Evolutionary conservation across 2,888 invertebrate species (phyloP), one percentile per base, ranked within the genome.

Genomic region (Caenorhabditis sp.): DNA sequence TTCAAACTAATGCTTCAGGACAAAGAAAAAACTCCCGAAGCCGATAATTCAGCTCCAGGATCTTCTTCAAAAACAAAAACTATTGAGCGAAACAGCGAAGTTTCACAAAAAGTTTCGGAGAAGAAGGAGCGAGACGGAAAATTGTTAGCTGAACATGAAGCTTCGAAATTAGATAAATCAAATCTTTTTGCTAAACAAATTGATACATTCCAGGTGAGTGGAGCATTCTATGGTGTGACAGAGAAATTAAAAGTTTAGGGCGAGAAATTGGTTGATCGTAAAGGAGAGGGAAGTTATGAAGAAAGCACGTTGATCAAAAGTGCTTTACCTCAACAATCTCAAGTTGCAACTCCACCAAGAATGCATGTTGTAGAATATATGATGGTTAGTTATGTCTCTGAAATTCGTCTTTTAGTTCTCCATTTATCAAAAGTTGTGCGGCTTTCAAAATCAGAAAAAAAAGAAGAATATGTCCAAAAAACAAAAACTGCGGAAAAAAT

Each of bases 271-370:
- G 37, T 84, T 10, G 83, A 84, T 36, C 67, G 84, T 36, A 79
- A 79, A 57, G 85, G 85, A 17, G 84, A 83, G 24, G 84, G 85
- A 1, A 71, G 81, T 24, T 85, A 83, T 69, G 83, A 85, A 69
- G 85, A 85, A 57, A 74, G 69, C 24, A 77, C 81, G 12, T 71
- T 80, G 10, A 58, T 84, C 17, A 63, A 76, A 14, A 70, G 68
- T 24, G 81, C 81, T 14, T 66, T 78, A 19, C 77, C 78, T 2
- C 73, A 72, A 19, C 62, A 77, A 37, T 67, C 68, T n/a, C 63
- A 71, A 49, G 65, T 65, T 43, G 69, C 74, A 19, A 64, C 64
- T 24, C 73, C 79, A 26, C 78, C 78, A 21, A 65, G 74, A 66
- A 80, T 81, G 68, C 80, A 84, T 55, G 82, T 83, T 31, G 79